Evolutionary conservation across 2,113 vertebrate genomes (phyloP).

Genomic region (Pomatorhinus ruficollis): DNA sequence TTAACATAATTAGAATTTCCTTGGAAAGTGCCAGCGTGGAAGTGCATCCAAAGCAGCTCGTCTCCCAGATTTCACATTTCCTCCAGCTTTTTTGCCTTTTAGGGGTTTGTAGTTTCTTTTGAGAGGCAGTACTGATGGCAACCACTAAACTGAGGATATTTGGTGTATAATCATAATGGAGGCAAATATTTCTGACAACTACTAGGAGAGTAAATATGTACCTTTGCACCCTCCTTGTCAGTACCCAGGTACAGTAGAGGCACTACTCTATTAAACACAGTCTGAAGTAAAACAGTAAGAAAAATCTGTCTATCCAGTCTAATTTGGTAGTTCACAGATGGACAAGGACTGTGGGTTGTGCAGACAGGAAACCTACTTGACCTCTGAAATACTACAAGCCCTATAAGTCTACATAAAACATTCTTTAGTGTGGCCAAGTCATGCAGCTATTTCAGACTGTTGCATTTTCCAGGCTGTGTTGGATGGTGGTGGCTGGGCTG

Average conservation of each 20-base stretch:
- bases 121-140: not conserved
- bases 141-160: not conserved
- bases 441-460: not conserved
- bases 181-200: not conserved
- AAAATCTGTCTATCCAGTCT: not conserved
- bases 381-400: not conserved
- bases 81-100: not conserved
- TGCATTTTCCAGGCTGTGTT: not conserved
- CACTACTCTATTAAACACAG: not conserved
- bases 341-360: not conserved
- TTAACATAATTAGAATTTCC: not conserved
- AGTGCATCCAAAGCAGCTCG: not conserved
- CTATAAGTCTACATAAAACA: not conserved
- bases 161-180: not conserved
- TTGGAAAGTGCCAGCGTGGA: not conserved
- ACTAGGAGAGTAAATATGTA: not conserved
- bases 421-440: not conserved
- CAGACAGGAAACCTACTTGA: conserved; percentile 13
- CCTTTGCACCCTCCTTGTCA: not conserved
- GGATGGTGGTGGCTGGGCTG: not conserved
- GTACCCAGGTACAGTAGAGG: not conserved
- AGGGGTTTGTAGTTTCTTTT: not conserved
- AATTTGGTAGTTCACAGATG: not conserved
- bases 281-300: not conserved
- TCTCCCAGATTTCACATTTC: not conserved